Evolutionary conservation across 2,888 invertebrate species (phyloP).

Genomic region (Eupithecia inturbata): DNA sequence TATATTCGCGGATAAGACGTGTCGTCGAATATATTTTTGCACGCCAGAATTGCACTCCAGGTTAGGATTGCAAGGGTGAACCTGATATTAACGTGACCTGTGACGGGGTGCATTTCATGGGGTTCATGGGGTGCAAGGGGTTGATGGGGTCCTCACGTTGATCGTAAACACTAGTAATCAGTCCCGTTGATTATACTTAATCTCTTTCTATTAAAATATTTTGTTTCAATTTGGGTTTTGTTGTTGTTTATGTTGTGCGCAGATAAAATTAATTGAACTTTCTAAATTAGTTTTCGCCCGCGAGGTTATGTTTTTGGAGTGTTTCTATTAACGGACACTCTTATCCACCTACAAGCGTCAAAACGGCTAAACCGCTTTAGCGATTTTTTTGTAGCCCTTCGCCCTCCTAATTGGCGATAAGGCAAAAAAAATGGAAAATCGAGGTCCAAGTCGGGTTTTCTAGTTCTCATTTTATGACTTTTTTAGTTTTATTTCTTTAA

Average conservation of each 20-base stretch:
- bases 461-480: no score
- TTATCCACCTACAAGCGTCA: no score
- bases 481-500: no score
- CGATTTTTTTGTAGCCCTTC: background rate
- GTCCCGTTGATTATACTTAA: conserved; percentile 17
- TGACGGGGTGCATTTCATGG: conserved; percentile 22
- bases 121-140: conserved; percentile 3
- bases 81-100: conserved; percentile 43
- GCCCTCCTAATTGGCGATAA: no score
- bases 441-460: no score
- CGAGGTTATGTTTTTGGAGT: background rate
- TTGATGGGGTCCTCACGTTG: conserved; percentile 3
- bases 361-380: background rate
- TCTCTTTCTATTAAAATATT: conserved; percentile 18
- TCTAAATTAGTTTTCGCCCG: background rate
- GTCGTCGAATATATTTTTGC: background rate
- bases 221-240: background rate
- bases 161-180: conserved; percentile 28
- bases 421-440: no score
- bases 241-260: background rate
- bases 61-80: conserved; percentile 35
- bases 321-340: background rate
- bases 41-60: conserved; percentile 8
- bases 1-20: background rate
- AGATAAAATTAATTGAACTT: background rate